Conservation (phyloP, 2,113 vertebrate species). For the Melospiza georgiana region DNA sequence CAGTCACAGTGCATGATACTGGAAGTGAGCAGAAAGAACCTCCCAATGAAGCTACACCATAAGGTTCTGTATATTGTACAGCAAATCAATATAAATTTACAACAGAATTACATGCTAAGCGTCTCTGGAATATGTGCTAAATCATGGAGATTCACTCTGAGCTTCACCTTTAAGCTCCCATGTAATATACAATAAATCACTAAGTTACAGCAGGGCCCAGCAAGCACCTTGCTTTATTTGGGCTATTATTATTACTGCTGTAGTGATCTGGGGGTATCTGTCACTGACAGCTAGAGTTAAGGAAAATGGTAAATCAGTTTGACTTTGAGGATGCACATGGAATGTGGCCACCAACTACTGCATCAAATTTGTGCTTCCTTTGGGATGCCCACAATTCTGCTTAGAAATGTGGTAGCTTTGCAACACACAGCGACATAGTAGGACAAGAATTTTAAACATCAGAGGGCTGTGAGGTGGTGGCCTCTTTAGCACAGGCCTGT, state of each 20-base stretch:
- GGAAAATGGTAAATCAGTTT: not conserved
- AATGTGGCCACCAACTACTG: accelerated
- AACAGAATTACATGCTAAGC: constrained; percentile 30
- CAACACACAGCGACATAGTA: not conserved
- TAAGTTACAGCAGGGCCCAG: not conserved
- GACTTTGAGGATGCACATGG: not conserved
- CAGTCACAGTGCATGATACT: not conserved
- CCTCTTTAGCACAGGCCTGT: not conserved
- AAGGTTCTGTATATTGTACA: not conserved
- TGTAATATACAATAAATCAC: constrained; percentile 16
- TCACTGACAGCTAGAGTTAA: not conserved
- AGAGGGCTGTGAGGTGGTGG: not conserved
- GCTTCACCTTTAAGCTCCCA: constrained; percentile 31
- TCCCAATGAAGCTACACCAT: not conserved
- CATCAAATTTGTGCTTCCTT: not conserved
- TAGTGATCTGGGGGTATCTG: not conserved
- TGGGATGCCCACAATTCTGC: not conserved
- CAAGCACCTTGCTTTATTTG: constrained; percentile 20
- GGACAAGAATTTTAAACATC: not conserved
- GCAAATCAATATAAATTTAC: constrained; percentile 64
- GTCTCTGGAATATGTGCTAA: constrained; percentile 3
- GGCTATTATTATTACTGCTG: not conserved
- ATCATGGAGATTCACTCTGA: constrained; percentile 41
- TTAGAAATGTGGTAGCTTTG: not conserved
- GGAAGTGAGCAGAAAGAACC: not conserved